Percentiles rank a stretch among this genome's conserved stretches.
These are phyloP conservation scores for Alectoris magna DNA, from an alignment of 2,797 vertebrate genomes.

Conservation along the genomic window DNA sequence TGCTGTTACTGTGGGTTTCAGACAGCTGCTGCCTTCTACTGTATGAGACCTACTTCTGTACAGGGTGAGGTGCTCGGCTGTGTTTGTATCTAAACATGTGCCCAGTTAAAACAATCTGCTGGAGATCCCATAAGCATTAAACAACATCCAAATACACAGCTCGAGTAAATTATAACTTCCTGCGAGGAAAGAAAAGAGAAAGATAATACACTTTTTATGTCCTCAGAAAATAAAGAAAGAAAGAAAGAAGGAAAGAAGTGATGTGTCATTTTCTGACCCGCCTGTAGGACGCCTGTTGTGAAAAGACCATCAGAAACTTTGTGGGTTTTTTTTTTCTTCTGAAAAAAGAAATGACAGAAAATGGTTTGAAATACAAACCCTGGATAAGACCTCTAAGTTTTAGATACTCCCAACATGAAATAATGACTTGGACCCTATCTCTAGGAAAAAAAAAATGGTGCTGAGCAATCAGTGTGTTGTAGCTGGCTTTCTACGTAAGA, in stretches of 20 bases:
- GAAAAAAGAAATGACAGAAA: not conserved
- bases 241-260: not conserved
- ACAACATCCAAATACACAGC: not conserved
- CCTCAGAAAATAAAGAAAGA: not conserved
- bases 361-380: not conserved
- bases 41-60: not conserved
- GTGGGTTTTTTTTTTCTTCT: not conserved
- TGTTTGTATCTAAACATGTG: not conserved
- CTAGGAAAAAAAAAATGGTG: not conserved
- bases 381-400: not conserved
- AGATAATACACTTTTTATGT: not conserved
- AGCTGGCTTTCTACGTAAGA: not conserved
- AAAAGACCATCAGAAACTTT: not conserved
- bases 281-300: not conserved
- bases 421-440: not conserved
- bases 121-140: not conserved
- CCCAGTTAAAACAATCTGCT: not conserved
- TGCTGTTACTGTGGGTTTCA: not conserved
- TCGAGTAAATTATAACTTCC: not conserved
- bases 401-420: not conserved
- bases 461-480: rapidly evolving
- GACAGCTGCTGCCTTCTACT: not conserved
- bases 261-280: not conserved
- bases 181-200: not conserved
- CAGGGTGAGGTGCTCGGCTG: rapidly evolving